Conservation (phyloP, 2,888 invertebrate species). For the Agrochola litura region DNA sequence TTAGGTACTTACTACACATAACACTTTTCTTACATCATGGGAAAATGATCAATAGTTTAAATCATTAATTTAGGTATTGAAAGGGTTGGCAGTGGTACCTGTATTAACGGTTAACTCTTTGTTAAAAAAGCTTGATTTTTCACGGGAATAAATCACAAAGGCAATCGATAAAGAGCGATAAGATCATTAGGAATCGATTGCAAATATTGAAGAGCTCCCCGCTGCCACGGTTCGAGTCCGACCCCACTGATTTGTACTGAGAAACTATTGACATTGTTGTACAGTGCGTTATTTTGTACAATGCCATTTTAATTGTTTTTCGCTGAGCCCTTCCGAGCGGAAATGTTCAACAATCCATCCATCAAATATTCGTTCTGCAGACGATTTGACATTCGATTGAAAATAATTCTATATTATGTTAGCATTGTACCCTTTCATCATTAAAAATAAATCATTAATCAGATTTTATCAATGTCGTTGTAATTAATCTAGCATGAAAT, state of each 20-base stretch:
- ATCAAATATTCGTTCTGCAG: conserved; percentile 86
- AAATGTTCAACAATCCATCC: conserved; percentile 80
- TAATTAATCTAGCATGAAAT: conserved; percentile 68
- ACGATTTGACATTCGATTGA: conserved; percentile 70
- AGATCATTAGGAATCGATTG: conserved; percentile 86
- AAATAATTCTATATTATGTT: conserved; percentile 66
- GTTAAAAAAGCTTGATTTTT: conserved; percentile 72
- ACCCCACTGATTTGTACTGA: conserved; percentile 71
- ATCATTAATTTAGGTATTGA: conserved; percentile 33
- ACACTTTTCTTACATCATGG: conserved; percentile 72
- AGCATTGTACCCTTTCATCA: conserved; percentile 66
- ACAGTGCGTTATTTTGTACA: conserved; percentile 80
- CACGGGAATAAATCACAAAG: conserved; percentile 73
- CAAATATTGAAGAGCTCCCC: conserved; percentile 80
- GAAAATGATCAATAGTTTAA: conserved; percentile 31
- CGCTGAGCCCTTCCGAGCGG: conserved; percentile 76
- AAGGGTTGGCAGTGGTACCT: conserved; percentile 44
- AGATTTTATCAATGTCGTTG: conserved; percentile 62
- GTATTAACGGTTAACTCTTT: conserved; percentile 81
- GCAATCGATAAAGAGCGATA: conserved; percentile 74
- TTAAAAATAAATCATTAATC: conserved; percentile 76
- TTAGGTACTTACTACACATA: conserved; percentile 45
- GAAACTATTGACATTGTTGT: conserved; percentile 74
- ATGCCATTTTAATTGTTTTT: conserved; percentile 85
- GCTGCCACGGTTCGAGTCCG: conserved; percentile 69